A percentile compares a stretch with the other conserved stretches of the same genome.
phyloP scores from a whole-genome alignment of 2,113 vertebrate species.

The Origma solitaria region DNA sequence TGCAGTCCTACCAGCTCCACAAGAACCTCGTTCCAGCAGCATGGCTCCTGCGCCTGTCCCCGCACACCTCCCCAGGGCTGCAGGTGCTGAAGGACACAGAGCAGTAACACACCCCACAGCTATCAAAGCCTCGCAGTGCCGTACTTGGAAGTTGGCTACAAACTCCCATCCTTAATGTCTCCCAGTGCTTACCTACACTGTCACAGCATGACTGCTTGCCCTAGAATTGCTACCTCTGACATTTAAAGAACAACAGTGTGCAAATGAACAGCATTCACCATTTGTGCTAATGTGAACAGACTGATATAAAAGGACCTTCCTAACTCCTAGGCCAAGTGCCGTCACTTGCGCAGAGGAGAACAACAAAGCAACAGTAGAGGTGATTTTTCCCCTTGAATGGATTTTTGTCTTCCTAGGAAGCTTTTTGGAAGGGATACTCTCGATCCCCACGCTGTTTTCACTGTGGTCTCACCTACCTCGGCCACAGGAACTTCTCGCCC shows the following conservation, averaged over 20 bases:
- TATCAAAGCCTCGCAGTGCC: not conserved
- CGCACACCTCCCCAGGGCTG: not conserved
- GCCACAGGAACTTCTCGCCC: not conserved
- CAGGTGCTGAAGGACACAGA: not conserved
- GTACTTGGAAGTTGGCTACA: not conserved
- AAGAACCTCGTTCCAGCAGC: not conserved
- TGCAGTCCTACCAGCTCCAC: not conserved
- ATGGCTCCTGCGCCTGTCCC: rapidly evolving
- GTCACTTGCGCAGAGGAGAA: not conserved
- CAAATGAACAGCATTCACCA: not conserved
- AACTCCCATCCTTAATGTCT: not conserved
- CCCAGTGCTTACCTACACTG: not conserved
- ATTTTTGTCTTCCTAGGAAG: not conserved
- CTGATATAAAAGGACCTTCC: not conserved
- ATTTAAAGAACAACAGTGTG: not conserved
- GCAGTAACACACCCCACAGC: not conserved
- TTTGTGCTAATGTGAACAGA: not conserved
- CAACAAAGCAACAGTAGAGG: not conserved
- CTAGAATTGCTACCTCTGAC: not conserved
- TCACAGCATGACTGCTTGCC: not conserved
- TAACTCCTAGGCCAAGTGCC: not conserved
- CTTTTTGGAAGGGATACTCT: not conserved
- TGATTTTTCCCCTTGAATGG: rapidly evolving
- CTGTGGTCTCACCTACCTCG: not conserved
- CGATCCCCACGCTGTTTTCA: not conserved